Evolutionary conservation across 2,888 invertebrate genomes (phyloP), one percentile per base, ranked within the genome.

Genomic region (Thereva nobilitata): DNA sequence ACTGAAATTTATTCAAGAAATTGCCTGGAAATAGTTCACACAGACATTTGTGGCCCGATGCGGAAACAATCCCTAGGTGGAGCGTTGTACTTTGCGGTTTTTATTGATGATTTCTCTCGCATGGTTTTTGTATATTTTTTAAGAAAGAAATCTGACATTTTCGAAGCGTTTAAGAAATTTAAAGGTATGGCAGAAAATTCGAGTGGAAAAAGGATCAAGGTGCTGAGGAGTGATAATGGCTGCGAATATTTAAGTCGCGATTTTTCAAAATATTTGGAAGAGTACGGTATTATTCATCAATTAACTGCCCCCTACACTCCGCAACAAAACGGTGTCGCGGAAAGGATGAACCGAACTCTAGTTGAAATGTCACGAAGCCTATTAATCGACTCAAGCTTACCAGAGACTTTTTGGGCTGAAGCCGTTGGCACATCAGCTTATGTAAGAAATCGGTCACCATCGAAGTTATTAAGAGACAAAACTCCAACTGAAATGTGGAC

Each of bases 181-280:
- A 45, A 55, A 34, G 55, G 12, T 2, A 10, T n/a, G 8, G 65
- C n/a, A 1, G 65, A 65, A 40, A 40, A 9, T 10, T 9, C 38
- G 4, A 55, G 55, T 1, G 34, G 50, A 1, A 45, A 64, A 5
- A 59, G 57, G 9, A 53, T 69, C 0, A 69, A 67, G 49, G 8
- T 23, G 6, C 10, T 69, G 10, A 12, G 64, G 0, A 64, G 49
- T 6, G 65, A 69, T 23, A 69, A 69, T 49, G 67, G 64, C 4
- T 12, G 34, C 38, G 69, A 67, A 64, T 67, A 67, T 38, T 7
- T 47, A 7, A 61, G 54, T 5, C 23, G 9, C 0, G 34, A 54
- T 7, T 67, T 67, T 52, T 4, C 40, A 0, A 4, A 9, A 9
- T 49, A 50, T 55, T 50, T 63, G 40, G 45, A 38, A n/a, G 49